A percentile compares a stretch with the other conserved stretches of the same genome.
Conservation (phyloP, 2,113 vertebrate species). For the Kryptolebias marmoratus region DNA sequence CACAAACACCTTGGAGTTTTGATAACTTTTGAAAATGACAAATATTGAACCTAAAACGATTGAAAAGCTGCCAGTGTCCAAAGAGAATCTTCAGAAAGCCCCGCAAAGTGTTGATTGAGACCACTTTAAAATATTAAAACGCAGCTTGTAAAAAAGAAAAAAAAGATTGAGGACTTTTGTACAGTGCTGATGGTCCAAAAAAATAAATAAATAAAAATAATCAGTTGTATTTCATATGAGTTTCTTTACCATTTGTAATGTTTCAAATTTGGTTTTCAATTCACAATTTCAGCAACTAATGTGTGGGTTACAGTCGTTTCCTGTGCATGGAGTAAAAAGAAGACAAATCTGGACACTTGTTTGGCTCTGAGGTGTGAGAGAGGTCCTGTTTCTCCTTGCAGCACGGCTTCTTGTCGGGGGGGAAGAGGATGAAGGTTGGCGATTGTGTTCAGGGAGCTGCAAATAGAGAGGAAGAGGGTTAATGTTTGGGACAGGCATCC, state of each 20-base stretch:
- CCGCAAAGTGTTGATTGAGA: background rate
- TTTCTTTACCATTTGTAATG: background rate
- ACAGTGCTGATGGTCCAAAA: no score
- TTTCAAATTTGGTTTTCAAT: conserved; percentile 7
- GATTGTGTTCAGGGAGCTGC: conserved; percentile 44
- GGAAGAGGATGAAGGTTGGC: conserved; percentile 21
- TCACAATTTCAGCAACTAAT: conserved; percentile 2
- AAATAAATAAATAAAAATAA: no score
- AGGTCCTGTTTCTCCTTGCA: conserved; percentile 41
- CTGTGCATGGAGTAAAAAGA: conserved; percentile 24
- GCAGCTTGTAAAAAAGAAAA: no score
- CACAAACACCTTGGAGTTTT: background rate
- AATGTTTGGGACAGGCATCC: conserved; percentile 79
- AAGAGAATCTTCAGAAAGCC: background rate
- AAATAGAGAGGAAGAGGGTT: conserved; percentile 66
- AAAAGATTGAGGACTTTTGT: no score
- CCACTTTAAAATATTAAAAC: background rate
- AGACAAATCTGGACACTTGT: conserved; percentile 29
- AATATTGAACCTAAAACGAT: background rate
- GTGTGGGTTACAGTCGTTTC: conserved; percentile 34
- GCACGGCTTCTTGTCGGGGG: conserved; percentile 39
- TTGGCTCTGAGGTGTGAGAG: conserved; percentile 60
- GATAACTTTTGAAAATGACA: background rate
- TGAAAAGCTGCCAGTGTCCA: background rate
- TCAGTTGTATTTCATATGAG: background rate